A percentile compares a stretch with the other conserved stretches of the same genome.
Evolutionary conservation across 1,140 invertebrate species (phyloP).

Genomic region (Ruditapes philippinarum): DNA sequence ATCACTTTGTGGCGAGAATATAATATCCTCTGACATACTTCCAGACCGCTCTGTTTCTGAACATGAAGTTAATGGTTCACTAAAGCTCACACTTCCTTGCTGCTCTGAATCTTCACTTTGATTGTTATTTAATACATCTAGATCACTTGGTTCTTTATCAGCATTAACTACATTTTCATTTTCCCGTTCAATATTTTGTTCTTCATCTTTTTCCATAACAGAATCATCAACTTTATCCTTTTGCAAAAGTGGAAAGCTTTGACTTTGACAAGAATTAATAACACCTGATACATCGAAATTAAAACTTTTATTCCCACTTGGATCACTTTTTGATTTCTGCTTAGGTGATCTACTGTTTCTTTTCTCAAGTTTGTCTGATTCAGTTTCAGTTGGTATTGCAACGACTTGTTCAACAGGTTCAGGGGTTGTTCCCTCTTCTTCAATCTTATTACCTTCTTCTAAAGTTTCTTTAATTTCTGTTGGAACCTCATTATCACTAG

Average conservation of each 20-base stretch:
- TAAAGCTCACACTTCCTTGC: not conserved
- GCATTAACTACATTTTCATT: not conserved
- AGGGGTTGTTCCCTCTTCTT: conserved; percentile 68
- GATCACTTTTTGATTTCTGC: conserved; percentile 85
- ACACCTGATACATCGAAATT: conserved; percentile 74
- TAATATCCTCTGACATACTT: not conserved
- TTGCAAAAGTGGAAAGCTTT: conserved; percentile 77
- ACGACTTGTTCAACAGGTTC: conserved; percentile 75
- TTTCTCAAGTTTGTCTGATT: conserved; percentile 72
- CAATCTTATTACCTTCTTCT: conserved; percentile 74
- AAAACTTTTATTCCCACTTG: conserved; percentile 80
- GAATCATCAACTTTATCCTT: conserved; percentile 64
- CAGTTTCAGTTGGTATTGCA: conserved; percentile 53
- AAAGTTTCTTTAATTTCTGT: conserved; percentile 75
- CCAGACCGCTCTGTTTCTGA: conserved; percentile 16
- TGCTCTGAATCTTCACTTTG: conserved; percentile 5
- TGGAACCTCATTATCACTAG: not conserved
- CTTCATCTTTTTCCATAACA: conserved; percentile 11
- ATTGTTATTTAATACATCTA: conserved; percentile 59
- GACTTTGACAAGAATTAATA: conserved; percentile 75
- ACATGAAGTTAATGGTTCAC: conserved; percentile 1
- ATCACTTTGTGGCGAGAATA: conserved; percentile 27
- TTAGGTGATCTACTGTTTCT: conserved; percentile 80
- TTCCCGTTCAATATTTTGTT: not conserved
- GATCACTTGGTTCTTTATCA: conserved; percentile 19